Conservation (phyloP, 2,113 vertebrate genomes). For the Lipophrys pholis region DNA sequence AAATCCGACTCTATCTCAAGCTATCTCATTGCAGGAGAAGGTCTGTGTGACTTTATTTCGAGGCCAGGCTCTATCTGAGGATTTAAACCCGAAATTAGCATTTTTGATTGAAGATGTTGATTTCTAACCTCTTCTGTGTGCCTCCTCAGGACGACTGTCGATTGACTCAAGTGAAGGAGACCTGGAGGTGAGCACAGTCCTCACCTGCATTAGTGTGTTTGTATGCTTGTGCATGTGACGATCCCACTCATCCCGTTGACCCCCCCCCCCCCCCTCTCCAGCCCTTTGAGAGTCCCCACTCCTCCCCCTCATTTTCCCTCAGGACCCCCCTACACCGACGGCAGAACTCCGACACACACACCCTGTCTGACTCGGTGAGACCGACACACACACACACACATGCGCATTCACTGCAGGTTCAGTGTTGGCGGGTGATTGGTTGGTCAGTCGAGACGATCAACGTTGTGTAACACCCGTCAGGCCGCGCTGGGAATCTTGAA, state of each 20-base stretch:
- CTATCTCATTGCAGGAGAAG: constrained; percentile 79
- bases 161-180: constrained; percentile 89
- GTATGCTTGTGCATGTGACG: constrained; percentile 38
- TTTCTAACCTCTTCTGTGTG: constrained; percentile 6
- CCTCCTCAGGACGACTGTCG: constrained; percentile 83
- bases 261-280: constrained; percentile 45
- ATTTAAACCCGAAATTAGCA: neutral
- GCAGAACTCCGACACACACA: constrained; percentile 82
- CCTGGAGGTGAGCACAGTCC: constrained; percentile 74
- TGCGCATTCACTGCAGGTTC: neutral
- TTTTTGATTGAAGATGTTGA: too few relatives aligned
- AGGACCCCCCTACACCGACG: constrained; percentile 79
- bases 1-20: constrained; percentile 64
- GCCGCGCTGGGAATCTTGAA: too few relatives aligned
- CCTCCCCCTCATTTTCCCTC: constrained; percentile 85
- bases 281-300: constrained; percentile 88
- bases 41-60: constrained; percentile 42
- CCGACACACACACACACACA: constrained; percentile 25
- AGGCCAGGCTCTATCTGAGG: too few relatives aligned
- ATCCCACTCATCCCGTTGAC: constrained; percentile 68
- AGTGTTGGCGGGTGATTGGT: too few relatives aligned
- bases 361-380: constrained; percentile 84
- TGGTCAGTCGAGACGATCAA: too few relatives aligned
- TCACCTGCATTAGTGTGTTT: neutral
- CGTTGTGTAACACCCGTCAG: too few relatives aligned